Evolutionary conservation across 1,140 invertebrate species (phyloP).

Genomic region (Neotoxoptera formosana): DNA sequence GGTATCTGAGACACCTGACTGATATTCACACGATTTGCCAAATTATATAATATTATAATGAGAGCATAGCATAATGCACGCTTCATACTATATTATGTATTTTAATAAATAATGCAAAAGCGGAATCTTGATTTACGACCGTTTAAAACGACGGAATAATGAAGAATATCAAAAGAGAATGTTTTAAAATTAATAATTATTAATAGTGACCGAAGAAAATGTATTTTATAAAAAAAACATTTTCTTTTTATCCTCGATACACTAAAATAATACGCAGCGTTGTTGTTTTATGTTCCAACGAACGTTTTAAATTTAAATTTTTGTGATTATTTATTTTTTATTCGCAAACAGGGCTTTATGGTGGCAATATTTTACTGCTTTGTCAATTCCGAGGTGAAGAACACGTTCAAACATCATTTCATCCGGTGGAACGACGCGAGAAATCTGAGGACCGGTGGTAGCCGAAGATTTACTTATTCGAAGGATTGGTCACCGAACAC

Average conservation of each 20-base stretch:
- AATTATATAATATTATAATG: neutral
- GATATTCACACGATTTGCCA: neutral
- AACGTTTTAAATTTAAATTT: neutral
- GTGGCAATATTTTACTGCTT: slow-evolving; percentile 92
- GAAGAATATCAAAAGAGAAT: neutral
- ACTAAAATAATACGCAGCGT: neutral
- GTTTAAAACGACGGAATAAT: neutral
- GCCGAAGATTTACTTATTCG: slow-evolving; percentile 70
- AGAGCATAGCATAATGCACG: neutral
- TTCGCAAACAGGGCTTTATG: slow-evolving; percentile 75
- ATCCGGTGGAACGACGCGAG: slow-evolving; percentile 78
- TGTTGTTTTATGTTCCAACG: neutral
- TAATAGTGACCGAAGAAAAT: neutral
- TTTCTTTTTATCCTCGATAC: neutral
- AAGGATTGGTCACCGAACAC: slow-evolving; percentile 82
- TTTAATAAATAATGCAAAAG: neutral
- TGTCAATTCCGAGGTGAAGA: slow-evolving; percentile 89
- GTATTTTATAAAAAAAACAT: neutral
- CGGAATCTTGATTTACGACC: neutral
- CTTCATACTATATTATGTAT: neutral
- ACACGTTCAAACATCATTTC: slow-evolving; percentile 81
- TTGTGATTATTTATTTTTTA: neutral
- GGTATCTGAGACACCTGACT: neutral
- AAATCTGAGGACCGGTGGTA: slow-evolving; percentile 68
- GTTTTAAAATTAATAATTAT: neutral